Base-by-base conservation (phyloP, 2,888 invertebrate genomes). In the Gymnoscelis rufifasciata region DNA sequence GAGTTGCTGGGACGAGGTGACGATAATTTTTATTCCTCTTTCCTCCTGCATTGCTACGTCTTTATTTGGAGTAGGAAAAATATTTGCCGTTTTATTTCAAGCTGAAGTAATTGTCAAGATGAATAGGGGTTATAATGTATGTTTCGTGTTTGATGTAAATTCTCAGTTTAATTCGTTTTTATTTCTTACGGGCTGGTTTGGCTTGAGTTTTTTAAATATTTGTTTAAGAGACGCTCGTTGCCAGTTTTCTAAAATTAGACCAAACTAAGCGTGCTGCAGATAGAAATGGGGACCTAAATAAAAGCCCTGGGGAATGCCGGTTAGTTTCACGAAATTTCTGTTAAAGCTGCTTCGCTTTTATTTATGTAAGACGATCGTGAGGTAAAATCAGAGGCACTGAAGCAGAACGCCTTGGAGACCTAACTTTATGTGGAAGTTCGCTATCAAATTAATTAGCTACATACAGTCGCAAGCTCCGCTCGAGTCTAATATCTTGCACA, bases 1-100 rank as follows among this genome's bases (percentile, higher is more conserved):
- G 57, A 59, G 59, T 54, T 60, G 54, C 65, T 23, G 62, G 65
- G 60, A 68, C 59, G 69, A 71, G 70, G 75, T 72, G 76, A 76
- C 75, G 75, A 75, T 80, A 72, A 68, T 76, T 74, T 76, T 75
- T 73, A 75, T 70, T 62, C 59, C 50, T 57, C 64, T 61, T 65
- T 64, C 68, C 68, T 67, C 67, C 64, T 60, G 66, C 68, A 73
- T 74, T 58, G 65, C 56, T 65, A 71, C 66, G 74, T 73, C 74
- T 80, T 54, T 46, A 50, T 46, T 62, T 57, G 57, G 53, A 55
- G 53, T 53, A 45, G 51, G 57, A 62, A 72, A 76, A 75, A 73
- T 74, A 74, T 37, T 31, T n/a, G 8, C 13, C 10, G 31, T 47
- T 27, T 52, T 39, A 46, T 30, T 63, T 57, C 56, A 51, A 58